These are phyloP conservation scores for Drosophila pruinosa DNA, from an alignment of 1,140 invertebrate species.

Conservation along the genomic window DNA sequence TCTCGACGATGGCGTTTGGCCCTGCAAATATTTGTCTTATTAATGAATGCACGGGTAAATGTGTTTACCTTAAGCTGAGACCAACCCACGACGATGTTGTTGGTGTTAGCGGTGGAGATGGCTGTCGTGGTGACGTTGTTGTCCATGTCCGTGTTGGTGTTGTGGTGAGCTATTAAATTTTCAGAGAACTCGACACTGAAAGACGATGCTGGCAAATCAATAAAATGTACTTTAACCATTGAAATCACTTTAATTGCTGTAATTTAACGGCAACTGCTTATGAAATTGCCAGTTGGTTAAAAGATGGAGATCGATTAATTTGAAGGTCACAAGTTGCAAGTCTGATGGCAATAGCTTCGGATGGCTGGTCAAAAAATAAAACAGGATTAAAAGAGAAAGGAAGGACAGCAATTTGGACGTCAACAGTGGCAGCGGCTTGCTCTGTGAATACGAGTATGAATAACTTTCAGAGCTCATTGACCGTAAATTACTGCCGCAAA, in stretches of 20 bases:
- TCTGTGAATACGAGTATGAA: no score
- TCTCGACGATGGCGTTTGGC: slow-evolving; percentile 34
- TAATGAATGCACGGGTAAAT: slow-evolving; percentile 79
- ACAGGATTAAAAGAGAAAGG: not conserved
- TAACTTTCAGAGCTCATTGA: slow-evolving; percentile 68
- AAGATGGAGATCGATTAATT: slow-evolving; percentile 6
- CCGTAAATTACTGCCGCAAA: slow-evolving; percentile 74
- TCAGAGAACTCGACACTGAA: slow-evolving; percentile 43
- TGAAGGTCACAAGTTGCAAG: not conserved
- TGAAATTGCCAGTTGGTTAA: not conserved
- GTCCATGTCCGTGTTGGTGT: not conserved
- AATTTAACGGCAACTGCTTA: not conserved
- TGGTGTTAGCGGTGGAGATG: not conserved
- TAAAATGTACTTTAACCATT: slow-evolving; percentile 30
- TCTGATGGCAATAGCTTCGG: not conserved
- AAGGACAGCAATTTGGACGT: slow-evolving; percentile 17
- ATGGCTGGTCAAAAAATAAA: slow-evolving; percentile 9
- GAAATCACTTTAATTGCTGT: not conserved
- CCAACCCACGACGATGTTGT: not conserved
- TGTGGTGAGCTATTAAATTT: slow-evolving; percentile 58
- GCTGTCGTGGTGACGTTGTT: not conserved
- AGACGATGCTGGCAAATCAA: slow-evolving; percentile 61
- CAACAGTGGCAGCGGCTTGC: slow-evolving; percentile 29
- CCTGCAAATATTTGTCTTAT: slow-evolving; percentile 71
- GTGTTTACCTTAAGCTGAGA: slow-evolving; percentile 64